Evolutionary conservation across 2,113 vertebrate species (phyloP).

Genomic region (Otis tarda): DNA sequence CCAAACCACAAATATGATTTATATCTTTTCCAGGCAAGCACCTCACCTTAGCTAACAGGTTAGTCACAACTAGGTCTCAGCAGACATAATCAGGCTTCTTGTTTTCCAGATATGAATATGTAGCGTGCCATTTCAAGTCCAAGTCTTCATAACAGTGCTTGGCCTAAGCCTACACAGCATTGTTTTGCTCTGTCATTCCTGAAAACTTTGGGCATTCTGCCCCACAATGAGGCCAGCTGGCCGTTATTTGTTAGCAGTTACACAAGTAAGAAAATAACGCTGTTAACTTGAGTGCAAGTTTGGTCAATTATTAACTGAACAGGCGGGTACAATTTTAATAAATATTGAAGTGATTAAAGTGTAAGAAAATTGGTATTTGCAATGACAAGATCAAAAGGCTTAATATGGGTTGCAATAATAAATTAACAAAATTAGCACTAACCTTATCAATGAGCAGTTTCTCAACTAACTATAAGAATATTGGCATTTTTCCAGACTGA

Average conservation of each 20-base stretch:
- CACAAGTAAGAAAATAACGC: not conserved
- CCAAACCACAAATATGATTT: not conserved
- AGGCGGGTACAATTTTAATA: not conserved
- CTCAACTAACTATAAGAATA: not conserved
- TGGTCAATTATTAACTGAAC: not conserved
- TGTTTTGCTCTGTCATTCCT: not conserved
- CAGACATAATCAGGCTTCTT: not conserved
- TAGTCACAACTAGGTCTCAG: not conserved
- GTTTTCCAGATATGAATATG: not conserved
- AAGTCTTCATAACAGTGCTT: not conserved
- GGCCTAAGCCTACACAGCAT: not conserved
- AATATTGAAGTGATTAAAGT: not conserved
- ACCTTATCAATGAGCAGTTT: not conserved
- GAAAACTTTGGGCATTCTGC: not conserved
- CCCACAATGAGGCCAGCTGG: not conserved
- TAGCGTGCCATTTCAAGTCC: not conserved
- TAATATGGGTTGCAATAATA: not conserved
- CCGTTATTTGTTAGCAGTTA: not conserved
- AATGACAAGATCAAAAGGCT: slow-evolving; percentile 8
- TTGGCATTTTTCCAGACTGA: not conserved
- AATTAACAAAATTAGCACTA: slow-evolving; percentile 13
- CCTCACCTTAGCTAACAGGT: not conserved
- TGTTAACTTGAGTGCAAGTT: not conserved
- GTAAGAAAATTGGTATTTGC: not conserved
- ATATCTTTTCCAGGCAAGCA: not conserved